phyloP scores from a whole-genome alignment of 1,140 invertebrate species.

The Drosophila dunni region DNA sequence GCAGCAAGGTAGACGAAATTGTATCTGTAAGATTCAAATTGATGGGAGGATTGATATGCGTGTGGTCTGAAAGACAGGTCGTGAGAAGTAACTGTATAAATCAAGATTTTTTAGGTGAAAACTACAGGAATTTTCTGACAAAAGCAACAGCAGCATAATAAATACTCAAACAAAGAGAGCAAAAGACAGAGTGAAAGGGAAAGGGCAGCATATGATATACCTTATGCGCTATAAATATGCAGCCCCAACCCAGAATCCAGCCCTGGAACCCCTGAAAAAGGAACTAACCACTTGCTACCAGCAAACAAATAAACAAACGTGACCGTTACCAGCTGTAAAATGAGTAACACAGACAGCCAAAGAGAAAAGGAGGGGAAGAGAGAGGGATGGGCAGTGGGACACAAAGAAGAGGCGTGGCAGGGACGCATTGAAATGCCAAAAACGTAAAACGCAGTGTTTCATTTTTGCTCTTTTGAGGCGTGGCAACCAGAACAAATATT shows the following conservation, averaged over 20 bases:
- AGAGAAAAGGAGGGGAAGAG: background rate
- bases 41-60: slow-evolving; percentile 62
- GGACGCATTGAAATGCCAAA: slow-evolving; percentile 74
- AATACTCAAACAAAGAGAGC: slow-evolving; percentile 15
- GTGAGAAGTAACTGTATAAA: too few species aligned
- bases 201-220: slow-evolving; percentile 27
- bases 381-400: background rate
- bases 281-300: slow-evolving; percentile 39
- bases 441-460: slow-evolving; percentile 65
- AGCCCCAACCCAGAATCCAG: slow-evolving; percentile 29
- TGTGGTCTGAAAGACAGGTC: slow-evolving; percentile 40
- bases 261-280: slow-evolving; percentile 35
- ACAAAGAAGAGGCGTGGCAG: slow-evolving; percentile 24
- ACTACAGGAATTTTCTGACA: slow-evolving; percentile 6
- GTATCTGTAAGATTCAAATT: slow-evolving; percentile 41
- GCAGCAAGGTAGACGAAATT: slow-evolving; percentile 65
- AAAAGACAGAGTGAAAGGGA: background rate
- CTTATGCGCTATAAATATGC: slow-evolving; percentile 67
- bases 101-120: background rate
- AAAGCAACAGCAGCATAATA: slow-evolving; percentile 45
- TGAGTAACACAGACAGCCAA: background rate
- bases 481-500: slow-evolving; percentile 63
- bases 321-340: slow-evolving; percentile 28
- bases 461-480: slow-evolving; percentile 56
- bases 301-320: slow-evolving; percentile 67